A percentile compares a stretch with the other conserved stretches of the same genome.
Evolutionary conservation across 2,113 vertebrate species (phyloP).

Genomic region (Pachycephala philippinensis): DNA sequence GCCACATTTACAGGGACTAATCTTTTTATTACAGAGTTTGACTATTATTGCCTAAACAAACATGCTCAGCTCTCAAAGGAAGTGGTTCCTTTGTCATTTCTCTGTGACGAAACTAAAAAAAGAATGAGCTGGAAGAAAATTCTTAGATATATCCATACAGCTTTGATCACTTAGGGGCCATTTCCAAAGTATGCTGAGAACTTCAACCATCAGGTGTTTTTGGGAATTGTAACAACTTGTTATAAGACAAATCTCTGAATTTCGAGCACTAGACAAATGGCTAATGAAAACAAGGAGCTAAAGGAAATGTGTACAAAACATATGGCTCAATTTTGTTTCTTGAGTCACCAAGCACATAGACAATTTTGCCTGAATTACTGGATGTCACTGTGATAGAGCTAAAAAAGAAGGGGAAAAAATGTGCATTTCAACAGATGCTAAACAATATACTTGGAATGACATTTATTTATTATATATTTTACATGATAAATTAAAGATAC

Average conservation of each 20-base stretch:
- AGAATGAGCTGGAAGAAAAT: not conserved
- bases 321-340: not conserved
- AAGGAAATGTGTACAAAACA: not conserved
- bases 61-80: not conserved
- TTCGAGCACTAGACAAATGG: not conserved
- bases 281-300: not conserved
- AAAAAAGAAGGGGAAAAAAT: not conserved
- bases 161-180: not conserved
- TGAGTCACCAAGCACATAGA: not conserved
- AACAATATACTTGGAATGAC: not conserved
- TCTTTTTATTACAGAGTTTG: not conserved
- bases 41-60: not conserved
- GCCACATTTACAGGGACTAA: not conserved
- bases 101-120: not conserved
- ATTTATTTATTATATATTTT: not conserved
- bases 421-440: not conserved
- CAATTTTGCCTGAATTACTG: not conserved
- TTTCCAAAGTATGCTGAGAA: not conserved
- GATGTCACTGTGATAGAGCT: not conserved
- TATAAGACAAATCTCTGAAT: not conserved
- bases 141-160: not conserved
- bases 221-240: not conserved
- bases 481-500: not conserved
- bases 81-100: not conserved
- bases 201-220: not conserved